phyloP scores from a whole-genome alignment of 2,888 invertebrate species.

The Seira musarum region DNA sequence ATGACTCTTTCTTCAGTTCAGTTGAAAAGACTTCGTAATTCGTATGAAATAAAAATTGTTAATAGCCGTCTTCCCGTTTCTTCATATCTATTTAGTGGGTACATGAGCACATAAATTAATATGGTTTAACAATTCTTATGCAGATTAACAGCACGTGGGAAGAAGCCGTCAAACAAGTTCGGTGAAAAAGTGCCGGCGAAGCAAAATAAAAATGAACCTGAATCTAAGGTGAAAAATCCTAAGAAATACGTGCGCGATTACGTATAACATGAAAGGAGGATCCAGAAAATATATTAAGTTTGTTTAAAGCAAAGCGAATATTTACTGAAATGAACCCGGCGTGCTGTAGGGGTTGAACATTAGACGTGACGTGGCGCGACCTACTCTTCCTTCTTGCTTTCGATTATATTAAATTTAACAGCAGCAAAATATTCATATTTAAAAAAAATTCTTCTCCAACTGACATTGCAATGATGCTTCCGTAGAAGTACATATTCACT shows the following conservation, averaged over 20 bases:
- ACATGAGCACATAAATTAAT: constrained; percentile 21
- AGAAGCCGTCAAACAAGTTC: constrained; percentile 47
- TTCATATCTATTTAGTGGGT: background rate
- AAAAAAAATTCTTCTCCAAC: too few species aligned
- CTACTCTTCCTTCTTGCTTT: background rate
- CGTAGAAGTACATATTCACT: too few species aligned
- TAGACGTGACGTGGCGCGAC: background rate
- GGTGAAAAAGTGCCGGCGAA: too few species aligned
- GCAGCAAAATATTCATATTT: too few species aligned
- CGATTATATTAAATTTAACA: too few species aligned
- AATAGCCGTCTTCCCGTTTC: constrained; percentile 21
- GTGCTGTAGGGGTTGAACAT: background rate
- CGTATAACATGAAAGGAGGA: background rate
- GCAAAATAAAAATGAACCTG: background rate
- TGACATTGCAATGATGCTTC: too few species aligned
- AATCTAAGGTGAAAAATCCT: background rate
- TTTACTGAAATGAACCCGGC: background rate
- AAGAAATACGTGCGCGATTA: background rate
- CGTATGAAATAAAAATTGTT: too few species aligned
- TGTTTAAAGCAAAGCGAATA: background rate
- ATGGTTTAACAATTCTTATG: constrained; percentile 36
- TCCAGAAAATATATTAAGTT: background rate
- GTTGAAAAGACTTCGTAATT: too few species aligned
- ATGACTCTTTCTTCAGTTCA: background rate
- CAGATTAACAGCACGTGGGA: constrained; percentile 54